phyloP scores from a whole-genome alignment of 2,797 vertebrate genomes.

The Trachurus trachurus region DNA sequence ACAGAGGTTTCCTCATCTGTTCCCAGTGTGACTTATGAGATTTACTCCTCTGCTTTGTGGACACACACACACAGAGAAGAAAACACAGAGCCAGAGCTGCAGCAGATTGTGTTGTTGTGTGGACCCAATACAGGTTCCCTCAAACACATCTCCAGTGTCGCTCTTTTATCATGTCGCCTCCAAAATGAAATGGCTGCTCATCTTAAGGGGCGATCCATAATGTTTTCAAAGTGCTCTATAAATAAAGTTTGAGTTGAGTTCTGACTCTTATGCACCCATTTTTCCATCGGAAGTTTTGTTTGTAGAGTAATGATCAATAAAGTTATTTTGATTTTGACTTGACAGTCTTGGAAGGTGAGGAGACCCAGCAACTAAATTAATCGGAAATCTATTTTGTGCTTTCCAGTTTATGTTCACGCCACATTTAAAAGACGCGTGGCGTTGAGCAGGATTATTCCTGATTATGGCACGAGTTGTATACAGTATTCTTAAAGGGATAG shows the following conservation, averaged over 20 bases:
- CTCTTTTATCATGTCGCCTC: too few relatives aligned
- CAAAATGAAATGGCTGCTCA: too few relatives aligned
- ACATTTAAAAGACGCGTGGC: neutral
- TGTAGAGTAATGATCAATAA: too few relatives aligned
- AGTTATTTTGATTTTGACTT: too few relatives aligned
- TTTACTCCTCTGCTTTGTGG: conserved; percentile 5
- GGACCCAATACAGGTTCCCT: neutral
- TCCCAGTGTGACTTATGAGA: neutral
- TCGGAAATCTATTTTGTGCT: neutral
- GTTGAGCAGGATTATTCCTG: neutral
- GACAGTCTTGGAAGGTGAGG: too few relatives aligned
- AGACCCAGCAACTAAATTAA: neutral
- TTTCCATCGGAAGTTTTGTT: too few relatives aligned
- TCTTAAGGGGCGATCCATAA: too few relatives aligned
- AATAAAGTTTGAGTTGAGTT: too few relatives aligned
- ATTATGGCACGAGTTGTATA: neutral
- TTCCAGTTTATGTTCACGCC: neutral
- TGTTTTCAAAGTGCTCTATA: too few relatives aligned
- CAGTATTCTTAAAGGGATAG: neutral
- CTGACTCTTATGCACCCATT: too few relatives aligned
- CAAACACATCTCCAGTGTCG: neutral
- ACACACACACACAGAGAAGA: neutral
- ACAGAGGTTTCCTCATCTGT: neutral
- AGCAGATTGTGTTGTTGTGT: neutral
- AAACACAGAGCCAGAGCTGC: neutral